Base-by-base conservation (phyloP, 2,797 vertebrate genomes). In the Echeneis naucrates region DNA sequence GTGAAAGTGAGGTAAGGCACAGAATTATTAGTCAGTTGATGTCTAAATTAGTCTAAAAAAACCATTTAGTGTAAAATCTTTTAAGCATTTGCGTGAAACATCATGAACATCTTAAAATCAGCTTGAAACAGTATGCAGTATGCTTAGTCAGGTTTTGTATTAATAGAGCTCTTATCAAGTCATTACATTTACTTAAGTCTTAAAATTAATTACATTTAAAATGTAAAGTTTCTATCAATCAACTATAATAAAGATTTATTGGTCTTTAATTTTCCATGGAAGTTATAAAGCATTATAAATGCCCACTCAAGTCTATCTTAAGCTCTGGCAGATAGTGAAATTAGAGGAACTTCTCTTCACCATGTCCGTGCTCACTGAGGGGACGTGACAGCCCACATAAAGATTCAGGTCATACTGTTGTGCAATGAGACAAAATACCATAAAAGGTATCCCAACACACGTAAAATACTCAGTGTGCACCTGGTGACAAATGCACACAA, bases 281-380 rank as follows among this genome's bases (percentile, higher is more conserved):
- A 87, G 74, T 50, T 51, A 55, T 73, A 61, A 80, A 75, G 75
- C n/a, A n/a, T n/a, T n/a, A 51, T 26, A 62, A 75, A 44, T 2
- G 9, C 42, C 26, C 24, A 24, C 30, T 44, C n/a, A 53, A 14
- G 44, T 61, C 7, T 72, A 52, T 57, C 53, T 32, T 27, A 54
- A 62, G 59, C 33, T 35, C 10, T 37, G 23, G 23, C 47, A 32
- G 33, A 16, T 68, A 30, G 32, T 33, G 23, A 63, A 45, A 33
- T 21, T 33, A 5, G 6, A 17, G 7, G 67, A 35, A 47, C 60
- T 14, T 44, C 2, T 12, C 10, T 26, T 77, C 5, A 44, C 75
- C 67, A 38, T 8, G 61, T 63, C 51, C 44, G 35, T 44, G 8
- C 57, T 30, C 32, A 60, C 21, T 50, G 32, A 54, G 32, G 26